A percentile compares a stretch with the other conserved stretches of the same genome.
These are phyloP conservation scores for Autographa pulchrina DNA, from an alignment of 2,888 invertebrate genomes.

Conservation along the genomic window DNA sequence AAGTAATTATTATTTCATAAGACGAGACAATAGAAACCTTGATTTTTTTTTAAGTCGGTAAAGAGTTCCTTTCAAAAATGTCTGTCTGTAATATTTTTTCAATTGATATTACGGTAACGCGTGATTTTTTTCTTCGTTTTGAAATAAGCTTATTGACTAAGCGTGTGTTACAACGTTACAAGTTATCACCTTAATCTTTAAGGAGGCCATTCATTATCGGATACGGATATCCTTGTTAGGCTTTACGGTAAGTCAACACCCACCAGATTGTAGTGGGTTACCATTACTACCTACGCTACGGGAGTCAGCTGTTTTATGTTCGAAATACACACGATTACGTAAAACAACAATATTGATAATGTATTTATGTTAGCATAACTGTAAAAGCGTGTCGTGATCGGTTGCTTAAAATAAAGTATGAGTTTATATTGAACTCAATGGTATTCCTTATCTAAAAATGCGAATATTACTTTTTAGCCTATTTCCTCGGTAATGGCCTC, in stretches of 20 bases:
- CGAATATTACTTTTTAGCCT: too few relatives aligned
- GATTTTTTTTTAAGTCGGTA: neutral
- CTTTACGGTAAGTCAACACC: conserved; percentile 41
- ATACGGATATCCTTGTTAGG: conserved; percentile 55
- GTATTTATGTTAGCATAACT: too few relatives aligned
- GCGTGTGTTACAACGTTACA: conserved; percentile 10
- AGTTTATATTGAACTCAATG: too few relatives aligned
- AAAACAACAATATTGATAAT: neutral
- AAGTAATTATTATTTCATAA: too few relatives aligned
- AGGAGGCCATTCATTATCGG: conserved; percentile 48
- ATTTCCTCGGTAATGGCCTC: too few relatives aligned
- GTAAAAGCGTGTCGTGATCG: too few relatives aligned
- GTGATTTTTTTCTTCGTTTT: neutral
- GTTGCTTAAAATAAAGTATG: too few relatives aligned
- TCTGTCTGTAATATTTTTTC: neutral
- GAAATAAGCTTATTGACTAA: neutral
- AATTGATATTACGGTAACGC: neutral
- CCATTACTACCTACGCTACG: conserved; percentile 9
- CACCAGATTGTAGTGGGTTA: conserved; percentile 11
- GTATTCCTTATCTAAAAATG: too few relatives aligned
- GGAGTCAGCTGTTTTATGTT: conserved; percentile 13
- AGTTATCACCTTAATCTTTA: conserved; percentile 27
- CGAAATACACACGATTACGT: conserved; percentile 8
- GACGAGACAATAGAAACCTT: too few relatives aligned
- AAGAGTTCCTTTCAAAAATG: neutral